Evolutionary conservation across 2,797 vertebrate species (phyloP).

Genomic region (Artibeus lituratus): DNA sequence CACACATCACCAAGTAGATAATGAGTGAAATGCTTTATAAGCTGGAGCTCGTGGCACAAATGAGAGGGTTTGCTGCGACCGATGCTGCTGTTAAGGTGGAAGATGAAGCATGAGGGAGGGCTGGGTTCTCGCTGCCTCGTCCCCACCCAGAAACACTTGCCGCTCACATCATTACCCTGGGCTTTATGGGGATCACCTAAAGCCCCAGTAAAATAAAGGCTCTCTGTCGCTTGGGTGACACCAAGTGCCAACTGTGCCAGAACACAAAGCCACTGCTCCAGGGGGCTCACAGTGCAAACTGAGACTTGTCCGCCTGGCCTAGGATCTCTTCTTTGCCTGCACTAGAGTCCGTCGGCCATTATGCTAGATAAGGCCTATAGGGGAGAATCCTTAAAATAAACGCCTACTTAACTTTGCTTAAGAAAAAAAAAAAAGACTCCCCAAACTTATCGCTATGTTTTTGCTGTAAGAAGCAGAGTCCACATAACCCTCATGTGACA

Average conservation of each 20-base stretch:
- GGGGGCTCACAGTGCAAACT: not conserved
- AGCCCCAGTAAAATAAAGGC: not conserved
- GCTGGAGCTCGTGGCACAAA: not conserved
- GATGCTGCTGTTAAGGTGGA: not conserved
- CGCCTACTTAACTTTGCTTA: not conserved
- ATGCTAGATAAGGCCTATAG: not conserved
- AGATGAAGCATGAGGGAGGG: not conserved
- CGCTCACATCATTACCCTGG: not conserved
- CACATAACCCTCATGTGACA: not conserved
- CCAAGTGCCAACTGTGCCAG: not conserved
- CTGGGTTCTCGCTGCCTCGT: not conserved
- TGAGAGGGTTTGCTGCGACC: not conserved
- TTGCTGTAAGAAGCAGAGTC: conserved; percentile 17
- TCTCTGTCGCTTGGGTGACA: not conserved
- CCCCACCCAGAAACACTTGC: not conserved
- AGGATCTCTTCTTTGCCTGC: not conserved
- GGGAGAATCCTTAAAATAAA: conserved; percentile 23
- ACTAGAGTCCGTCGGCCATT: not conserved
- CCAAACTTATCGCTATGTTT: not conserved
- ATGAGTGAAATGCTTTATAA: not conserved
- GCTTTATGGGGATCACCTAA: not conserved
- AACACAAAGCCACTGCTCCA: not conserved
- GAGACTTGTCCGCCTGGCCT: not conserved
- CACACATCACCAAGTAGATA: not conserved
- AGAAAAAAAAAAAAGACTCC: not conserved